Evolutionary conservation across 2,888 invertebrate genomes (phyloP).

Genomic region (Himalopsyche kuldschensis): DNA sequence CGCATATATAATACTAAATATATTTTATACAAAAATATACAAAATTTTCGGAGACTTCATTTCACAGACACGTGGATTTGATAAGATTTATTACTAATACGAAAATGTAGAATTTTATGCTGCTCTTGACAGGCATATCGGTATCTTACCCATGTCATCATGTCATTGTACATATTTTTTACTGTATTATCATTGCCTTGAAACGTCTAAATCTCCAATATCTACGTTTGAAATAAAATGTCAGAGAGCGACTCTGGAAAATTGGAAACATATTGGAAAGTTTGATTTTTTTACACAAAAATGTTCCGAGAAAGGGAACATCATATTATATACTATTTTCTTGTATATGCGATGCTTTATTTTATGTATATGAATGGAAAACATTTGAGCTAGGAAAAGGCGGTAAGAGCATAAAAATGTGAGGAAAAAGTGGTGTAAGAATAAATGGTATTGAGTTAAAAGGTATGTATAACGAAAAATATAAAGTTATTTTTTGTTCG

Average conservation of each 20-base stretch:
- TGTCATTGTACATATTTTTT: neutral
- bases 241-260: neutral
- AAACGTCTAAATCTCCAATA: neutral
- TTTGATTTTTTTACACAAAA: neutral
- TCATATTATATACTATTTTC: no score
- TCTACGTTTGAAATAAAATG: neutral
- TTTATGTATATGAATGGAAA: no score
- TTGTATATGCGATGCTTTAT: no score
- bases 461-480: no score
- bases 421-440: no score
- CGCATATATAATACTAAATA: no score
- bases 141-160: neutral
- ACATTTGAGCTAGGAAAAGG: no score
- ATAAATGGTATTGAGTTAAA: no score
- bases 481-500: no score
- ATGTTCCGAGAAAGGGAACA: no score
- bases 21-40: neutral
- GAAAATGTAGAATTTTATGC: neutral
- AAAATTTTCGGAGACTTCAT: neutral
- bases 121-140: neutral
- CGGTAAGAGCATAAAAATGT: no score
- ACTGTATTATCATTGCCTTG: neutral
- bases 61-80: neutral
- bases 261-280: neutral
- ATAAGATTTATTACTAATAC: conserved; percentile 1